Conservation (phyloP, 2,113 vertebrate species). For the Malurus melanocephalus region DNA sequence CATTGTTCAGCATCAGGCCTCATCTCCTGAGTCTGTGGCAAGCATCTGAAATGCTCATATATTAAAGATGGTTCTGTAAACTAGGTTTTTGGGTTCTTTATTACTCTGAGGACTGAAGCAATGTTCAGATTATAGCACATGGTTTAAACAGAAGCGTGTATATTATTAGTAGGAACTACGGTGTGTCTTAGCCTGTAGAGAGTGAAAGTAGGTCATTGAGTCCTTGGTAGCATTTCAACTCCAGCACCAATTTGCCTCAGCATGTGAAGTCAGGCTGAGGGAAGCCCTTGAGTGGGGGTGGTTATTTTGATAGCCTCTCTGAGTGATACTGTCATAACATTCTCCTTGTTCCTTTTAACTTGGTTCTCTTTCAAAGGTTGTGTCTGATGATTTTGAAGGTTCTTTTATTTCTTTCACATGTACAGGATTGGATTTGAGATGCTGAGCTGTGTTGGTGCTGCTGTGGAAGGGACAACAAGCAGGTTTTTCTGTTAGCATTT, state of each 20-base stretch:
- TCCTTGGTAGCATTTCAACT: neutral
- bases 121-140: conserved; percentile 1
- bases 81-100: neutral
- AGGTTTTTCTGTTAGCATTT: neutral
- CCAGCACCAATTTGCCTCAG: neutral
- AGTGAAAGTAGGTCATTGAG: conserved; percentile 41
- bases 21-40: neutral
- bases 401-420: neutral
- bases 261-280: neutral
- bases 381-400: neutral
- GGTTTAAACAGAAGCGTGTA: conserved; percentile 9
- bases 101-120: conserved; percentile 13
- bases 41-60: conserved; percentile 16
- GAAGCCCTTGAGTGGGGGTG: neutral
- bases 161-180: conserved; percentile 16
- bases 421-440: neutral
- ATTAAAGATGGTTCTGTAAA: conserved; percentile 45
- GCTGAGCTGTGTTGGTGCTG: neutral
- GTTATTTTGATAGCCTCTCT: neutral
- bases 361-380: neutral
- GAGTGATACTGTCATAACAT: neutral
- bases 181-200: neutral
- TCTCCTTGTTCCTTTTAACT: neutral
- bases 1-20: neutral
- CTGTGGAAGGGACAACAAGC: neutral